Conservation (phyloP, 2,113 vertebrate genomes). For the Mesocricetus auratus region DNA sequence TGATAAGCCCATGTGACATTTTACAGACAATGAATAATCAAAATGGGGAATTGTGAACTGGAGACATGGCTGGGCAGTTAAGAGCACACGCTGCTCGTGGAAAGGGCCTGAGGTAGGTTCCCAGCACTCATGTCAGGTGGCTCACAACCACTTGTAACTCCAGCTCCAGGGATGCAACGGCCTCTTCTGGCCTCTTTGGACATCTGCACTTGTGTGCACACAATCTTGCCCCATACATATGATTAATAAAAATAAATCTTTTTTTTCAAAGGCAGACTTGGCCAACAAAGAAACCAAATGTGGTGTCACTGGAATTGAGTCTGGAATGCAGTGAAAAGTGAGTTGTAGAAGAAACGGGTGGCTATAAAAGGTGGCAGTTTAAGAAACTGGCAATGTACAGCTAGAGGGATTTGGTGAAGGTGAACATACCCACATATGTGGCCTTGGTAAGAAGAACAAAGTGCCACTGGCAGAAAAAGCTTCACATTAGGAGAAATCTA, state of each 20-base stretch:
- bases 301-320: slow-evolving; percentile 18
- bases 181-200: neutral
- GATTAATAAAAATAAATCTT: neutral
- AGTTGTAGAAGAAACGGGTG: slow-evolving; percentile 48
- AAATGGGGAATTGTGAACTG: neutral
- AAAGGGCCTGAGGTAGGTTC: neutral
- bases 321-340: neutral
- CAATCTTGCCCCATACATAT: neutral
- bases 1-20: neutral
- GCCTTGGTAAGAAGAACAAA: slow-evolving; percentile 28
- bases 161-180: neutral
- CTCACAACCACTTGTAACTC: neutral
- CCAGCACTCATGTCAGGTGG: neutral
- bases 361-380: neutral
- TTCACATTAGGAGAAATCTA: slow-evolving; percentile 31
- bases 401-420: slow-evolving; percentile 9
- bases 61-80: neutral
- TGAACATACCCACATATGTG: neutral
- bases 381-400: neutral
- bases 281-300: slow-evolving; percentile 55
- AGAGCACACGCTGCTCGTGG: neutral
- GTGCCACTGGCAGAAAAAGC: slow-evolving; percentile 21
- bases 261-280: neutral
- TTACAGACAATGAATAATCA: neutral
- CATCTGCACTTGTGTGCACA: neutral